phyloP scores from a whole-genome alignment of 2,797 vertebrate genomes.

The Anguilla anguilla region DNA sequence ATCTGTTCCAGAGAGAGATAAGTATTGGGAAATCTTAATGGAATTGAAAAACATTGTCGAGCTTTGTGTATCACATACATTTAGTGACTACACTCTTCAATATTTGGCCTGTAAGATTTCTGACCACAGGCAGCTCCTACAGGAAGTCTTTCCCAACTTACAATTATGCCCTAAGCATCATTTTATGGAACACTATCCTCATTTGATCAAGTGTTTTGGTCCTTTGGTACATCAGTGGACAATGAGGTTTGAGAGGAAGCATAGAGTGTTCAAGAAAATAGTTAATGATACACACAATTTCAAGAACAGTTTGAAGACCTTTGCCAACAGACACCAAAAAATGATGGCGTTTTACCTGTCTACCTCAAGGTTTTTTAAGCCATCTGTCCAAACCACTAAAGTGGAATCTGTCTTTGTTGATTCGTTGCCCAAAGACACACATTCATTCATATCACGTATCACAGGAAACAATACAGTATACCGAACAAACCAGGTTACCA shows the following conservation, averaged over 20 bases:
- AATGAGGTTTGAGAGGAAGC: conserved; percentile 39
- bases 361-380: too few relatives aligned
- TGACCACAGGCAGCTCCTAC: conserved; percentile 42
- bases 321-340: too few relatives aligned
- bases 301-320: conserved; percentile 20
- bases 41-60: conserved; percentile 43
- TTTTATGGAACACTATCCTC: conserved; percentile 31
- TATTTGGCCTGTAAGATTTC: conserved; percentile 43
- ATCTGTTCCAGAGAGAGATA: conserved; percentile 27
- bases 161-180: conserved; percentile 28
- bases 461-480: too few relatives aligned
- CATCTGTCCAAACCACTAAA: background rate
- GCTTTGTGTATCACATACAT: conserved; percentile 36
- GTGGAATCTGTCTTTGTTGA: background rate
- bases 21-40: conserved; percentile 38
- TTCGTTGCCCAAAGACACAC: background rate
- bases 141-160: conserved; percentile 29
- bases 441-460: background rate
- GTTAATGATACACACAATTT: conserved; percentile 31
- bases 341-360: too few relatives aligned
- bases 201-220: conserved; percentile 40
- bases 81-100: conserved; percentile 36
- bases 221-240: conserved; percentile 39
- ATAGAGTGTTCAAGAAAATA: conserved; percentile 42
- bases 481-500: too few relatives aligned